Conservation (phyloP, 2,888 invertebrate genomes). For the Drosophila dives region DNA sequence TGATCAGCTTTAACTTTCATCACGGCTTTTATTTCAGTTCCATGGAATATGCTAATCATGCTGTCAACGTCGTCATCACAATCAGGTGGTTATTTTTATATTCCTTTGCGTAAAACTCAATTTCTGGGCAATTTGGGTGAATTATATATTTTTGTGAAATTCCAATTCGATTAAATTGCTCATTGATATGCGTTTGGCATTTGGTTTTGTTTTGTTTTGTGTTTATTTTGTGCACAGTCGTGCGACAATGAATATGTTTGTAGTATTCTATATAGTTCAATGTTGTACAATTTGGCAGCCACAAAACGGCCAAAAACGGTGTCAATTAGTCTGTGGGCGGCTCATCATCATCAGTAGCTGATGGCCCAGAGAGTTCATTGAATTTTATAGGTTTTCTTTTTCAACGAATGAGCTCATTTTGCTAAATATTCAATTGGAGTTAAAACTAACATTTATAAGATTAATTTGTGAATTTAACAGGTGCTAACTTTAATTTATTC, state of each 20-base stretch:
- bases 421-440: neutral
- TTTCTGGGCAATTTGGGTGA: slow-evolving; percentile 48
- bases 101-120: slow-evolving; percentile 23
- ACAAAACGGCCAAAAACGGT: slow-evolving; percentile 29
- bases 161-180: slow-evolving; percentile 43
- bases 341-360: neutral
- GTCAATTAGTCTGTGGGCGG: slow-evolving; percentile 52
- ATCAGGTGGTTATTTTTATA: slow-evolving; percentile 21
- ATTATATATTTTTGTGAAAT: slow-evolving; percentile 59
- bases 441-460: too few species aligned
- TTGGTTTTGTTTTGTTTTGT: slow-evolving; percentile 31
- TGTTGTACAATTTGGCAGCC: slow-evolving; percentile 59
- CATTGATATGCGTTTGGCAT: slow-evolving; percentile 65
- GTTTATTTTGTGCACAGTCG: slow-evolving; percentile 40
- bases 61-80: slow-evolving; percentile 23
- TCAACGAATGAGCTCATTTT: slow-evolving; percentile 30
- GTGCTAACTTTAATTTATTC: neutral
- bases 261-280: slow-evolving; percentile 72
- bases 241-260: slow-evolving; percentile 53
- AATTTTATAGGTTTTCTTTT: neutral
- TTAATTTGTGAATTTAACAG: neutral
- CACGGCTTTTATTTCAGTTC: slow-evolving; percentile 10
- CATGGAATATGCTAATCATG: slow-evolving; percentile 28
- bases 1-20: slow-evolving; percentile 27
- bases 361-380: slow-evolving; percentile 56